Base-by-base conservation (phyloP, 2,113 vertebrate species). In the Melierax canorus region DNA sequence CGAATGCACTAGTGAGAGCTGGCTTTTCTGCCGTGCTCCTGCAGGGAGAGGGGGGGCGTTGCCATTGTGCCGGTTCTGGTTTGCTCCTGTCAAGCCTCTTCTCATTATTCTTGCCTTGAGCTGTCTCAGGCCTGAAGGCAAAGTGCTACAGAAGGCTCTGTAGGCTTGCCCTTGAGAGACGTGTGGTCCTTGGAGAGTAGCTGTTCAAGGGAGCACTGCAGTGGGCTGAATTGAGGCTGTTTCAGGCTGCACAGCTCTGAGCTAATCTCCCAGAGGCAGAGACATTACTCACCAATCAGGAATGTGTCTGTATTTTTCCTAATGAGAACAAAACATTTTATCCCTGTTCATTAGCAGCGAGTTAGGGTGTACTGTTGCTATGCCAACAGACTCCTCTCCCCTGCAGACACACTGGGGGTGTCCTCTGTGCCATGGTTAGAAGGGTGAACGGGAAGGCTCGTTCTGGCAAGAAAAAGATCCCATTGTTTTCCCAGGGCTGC, bases 291-390 rank as follows among this genome's bases (percentile, higher is more conserved):
- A 97, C 94, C 93, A 96, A 97, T 97, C 94, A 97, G 97, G 98
- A 98, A 98, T 98, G 98, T 96, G 93, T 96, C 93, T 97, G 96
- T 97, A 96, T 97, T 97, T 97, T 97, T 97, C 94, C 96, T 98
- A 98, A 98, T 97, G 97, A 98, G 97, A 97, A 96, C 97, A 98
- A 98, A 97, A 98, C 96, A 97, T 97, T 96, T 97, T 97, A 97
- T 97, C 94, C 97, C 86, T 90, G 96, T 96, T 97, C 93, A 96
- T 98, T 97, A 97, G 94, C 93, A 75, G 94, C 94, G 93, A 94
- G 96, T 97, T 96, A 91, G 96, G 95, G 83, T 94, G 87, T 93
- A 90, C 91, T 92, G 97, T 97, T 97, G 97, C 94, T 88, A 96
- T 97, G 97, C 95, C 97, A 96, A 97, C 96, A 92, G 96, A 97